Conservation (phyloP, 2,113 vertebrate genomes). For the Epinephelus lanceolatus region DNA sequence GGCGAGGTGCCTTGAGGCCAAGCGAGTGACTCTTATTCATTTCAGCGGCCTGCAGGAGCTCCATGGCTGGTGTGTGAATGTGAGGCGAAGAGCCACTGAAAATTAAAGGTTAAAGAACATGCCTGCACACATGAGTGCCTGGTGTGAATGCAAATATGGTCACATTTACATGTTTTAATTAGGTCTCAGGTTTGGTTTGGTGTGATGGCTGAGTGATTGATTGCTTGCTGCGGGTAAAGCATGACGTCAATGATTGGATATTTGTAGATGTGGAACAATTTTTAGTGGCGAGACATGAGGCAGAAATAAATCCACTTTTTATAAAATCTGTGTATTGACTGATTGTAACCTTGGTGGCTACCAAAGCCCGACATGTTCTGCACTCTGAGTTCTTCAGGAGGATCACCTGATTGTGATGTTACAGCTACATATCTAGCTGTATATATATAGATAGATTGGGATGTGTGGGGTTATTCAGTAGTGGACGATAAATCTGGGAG, state of each 20-base stretch:
- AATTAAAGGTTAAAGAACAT: conserved; percentile 8
- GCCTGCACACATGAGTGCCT: background rate
- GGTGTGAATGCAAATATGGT: background rate
- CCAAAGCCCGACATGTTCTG: background rate
- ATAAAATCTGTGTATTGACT: background rate
- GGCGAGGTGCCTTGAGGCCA: background rate
- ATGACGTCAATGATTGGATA: background rate
- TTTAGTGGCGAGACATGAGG: background rate
- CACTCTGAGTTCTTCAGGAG: background rate
- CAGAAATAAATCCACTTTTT: background rate
- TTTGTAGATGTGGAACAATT: background rate
- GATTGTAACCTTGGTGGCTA: background rate
- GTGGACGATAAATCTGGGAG: background rate
- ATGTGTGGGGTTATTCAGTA: conserved; percentile 11
- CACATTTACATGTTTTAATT: conserved; percentile 49
- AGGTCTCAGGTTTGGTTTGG: background rate
- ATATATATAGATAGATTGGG: background rate
- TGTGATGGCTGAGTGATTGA: conserved; percentile 22
- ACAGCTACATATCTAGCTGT: background rate
- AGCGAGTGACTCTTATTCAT: background rate
- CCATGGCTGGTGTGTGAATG: background rate
- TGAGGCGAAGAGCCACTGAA: background rate
- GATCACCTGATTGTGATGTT: conserved; percentile 4
- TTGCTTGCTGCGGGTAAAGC: background rate
- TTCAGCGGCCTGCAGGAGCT: background rate